phyloP scores from a whole-genome alignment of 2,888 invertebrate genomes.

The Machimus atricapillus region DNA sequence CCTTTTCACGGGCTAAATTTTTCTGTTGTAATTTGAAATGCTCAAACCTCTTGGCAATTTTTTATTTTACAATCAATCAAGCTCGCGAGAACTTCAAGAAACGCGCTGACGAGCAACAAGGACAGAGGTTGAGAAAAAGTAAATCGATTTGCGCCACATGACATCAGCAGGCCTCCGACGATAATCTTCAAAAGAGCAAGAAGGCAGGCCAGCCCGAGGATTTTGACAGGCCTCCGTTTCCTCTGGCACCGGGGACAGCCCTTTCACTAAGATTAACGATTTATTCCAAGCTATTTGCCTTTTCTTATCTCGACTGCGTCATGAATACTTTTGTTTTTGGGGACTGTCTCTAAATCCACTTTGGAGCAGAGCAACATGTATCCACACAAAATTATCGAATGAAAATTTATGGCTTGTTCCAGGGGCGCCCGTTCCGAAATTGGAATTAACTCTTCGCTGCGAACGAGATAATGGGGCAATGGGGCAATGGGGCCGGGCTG shows the following conservation, averaged over 20 bases:
- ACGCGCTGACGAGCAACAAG: neutral
- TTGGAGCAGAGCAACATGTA: slow-evolving; percentile 7
- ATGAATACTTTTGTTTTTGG: slow-evolving; percentile 13
- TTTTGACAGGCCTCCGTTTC: neutral
- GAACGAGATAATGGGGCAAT: neutral
- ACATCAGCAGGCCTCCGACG: neutral
- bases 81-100: neutral
- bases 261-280: slow-evolving; percentile 1
- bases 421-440: neutral
- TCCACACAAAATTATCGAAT: neutral
- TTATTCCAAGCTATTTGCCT: slow-evolving; percentile 9
- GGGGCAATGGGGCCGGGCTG: neutral
- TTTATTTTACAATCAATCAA: neutral
- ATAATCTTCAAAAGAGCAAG: neutral
- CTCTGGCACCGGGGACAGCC: neutral
- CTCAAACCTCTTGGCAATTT: neutral
- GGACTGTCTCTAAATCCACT: neutral
- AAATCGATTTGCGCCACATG: neutral
- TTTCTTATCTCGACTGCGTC: slow-evolving; percentile 1
- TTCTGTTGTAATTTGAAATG: neutral
- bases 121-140: neutral
- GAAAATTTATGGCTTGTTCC: slow-evolving; percentile 21
- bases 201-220: neutral
- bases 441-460: slow-evolving; percentile 1
- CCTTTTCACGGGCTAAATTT: neutral